A percentile compares a stretch with the other conserved stretches of the same genome.
Conservation (phyloP, 2,113 vertebrate species). For the Scatophagus argus region DNA sequence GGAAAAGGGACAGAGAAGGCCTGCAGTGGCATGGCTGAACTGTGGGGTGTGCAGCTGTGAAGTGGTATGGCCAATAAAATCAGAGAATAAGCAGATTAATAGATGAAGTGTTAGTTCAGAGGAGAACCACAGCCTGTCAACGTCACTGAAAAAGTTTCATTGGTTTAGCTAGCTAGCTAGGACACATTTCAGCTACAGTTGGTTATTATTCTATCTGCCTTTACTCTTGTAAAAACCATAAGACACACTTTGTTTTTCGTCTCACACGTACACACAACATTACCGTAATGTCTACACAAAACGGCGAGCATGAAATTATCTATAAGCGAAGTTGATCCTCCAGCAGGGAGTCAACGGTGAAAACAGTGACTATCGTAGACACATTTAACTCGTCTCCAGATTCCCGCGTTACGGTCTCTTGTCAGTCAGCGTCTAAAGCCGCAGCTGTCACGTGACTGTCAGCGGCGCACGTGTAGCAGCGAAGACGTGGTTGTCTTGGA, state of each 20-base stretch:
- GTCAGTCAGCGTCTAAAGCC: too few relatives aligned
- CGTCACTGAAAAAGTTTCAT: not conserved
- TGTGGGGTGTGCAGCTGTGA: too few relatives aligned
- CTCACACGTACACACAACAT: too few relatives aligned
- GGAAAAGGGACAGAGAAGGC: constrained; percentile 85
- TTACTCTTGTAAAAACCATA: not conserved
- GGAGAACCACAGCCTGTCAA: not conserved
- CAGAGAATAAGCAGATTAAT: not conserved
- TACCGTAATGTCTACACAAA: too few relatives aligned
- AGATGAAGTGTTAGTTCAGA: not conserved
- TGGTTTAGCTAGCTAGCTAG: not conserved
- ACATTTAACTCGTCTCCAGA: too few relatives aligned
- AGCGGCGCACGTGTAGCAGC: constrained; percentile 34
- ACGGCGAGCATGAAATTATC: too few relatives aligned
- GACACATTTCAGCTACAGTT: not conserved
- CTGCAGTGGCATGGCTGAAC: constrained; percentile 84
- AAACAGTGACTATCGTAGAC: too few relatives aligned
- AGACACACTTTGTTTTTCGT: too few relatives aligned
- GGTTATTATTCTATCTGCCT: accelerated
- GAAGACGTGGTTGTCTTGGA: not conserved
- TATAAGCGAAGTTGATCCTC: too few relatives aligned
- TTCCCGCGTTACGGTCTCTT: too few relatives aligned
- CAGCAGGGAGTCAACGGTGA: too few relatives aligned
- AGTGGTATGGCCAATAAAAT: not conserved
- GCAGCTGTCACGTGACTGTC: constrained; percentile 73